phyloP scores from a whole-genome alignment of 1,140 invertebrate genomes.

The Harlomillsia oculata region DNA sequence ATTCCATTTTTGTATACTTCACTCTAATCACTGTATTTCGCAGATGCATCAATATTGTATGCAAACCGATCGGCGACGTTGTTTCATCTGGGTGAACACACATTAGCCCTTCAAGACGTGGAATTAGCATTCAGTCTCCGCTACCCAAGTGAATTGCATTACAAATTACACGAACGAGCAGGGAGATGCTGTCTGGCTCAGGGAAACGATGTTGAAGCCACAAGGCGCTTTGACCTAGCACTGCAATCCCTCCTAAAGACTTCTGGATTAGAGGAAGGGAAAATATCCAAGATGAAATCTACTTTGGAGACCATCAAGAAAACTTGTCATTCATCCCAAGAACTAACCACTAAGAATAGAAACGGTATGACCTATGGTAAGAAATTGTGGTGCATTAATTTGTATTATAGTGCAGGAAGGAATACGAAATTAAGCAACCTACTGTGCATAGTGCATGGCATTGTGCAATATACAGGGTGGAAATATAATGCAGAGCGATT shows the following conservation, averaged over 20 bases:
- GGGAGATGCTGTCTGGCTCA: slow-evolving; percentile 17
- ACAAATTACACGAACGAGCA: slow-evolving; percentile 31
- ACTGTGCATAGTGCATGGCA: too few relatives aligned
- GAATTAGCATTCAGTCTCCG: slow-evolving; percentile 53
- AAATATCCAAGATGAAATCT: slow-evolving; percentile 9
- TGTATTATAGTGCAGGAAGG: too few relatives aligned
- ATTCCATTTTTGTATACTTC: too few relatives aligned
- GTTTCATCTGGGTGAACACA: slow-evolving; percentile 63
- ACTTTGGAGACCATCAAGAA: slow-evolving; percentile 21
- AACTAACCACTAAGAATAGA: too few relatives aligned
- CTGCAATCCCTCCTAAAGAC: slow-evolving; percentile 15
- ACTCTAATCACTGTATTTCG: too few relatives aligned
- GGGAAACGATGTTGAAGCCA: slow-evolving; percentile 15
- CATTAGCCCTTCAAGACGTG: slow-evolving; percentile 58
- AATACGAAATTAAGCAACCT: too few relatives aligned
- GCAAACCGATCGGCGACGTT: slow-evolving; percentile 82
- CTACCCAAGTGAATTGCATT: slow-evolving; percentile 56
- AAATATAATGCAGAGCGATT: too few relatives aligned
- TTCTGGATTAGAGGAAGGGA: slow-evolving; percentile 13
- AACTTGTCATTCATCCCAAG: too few relatives aligned
- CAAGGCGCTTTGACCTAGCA: slow-evolving; percentile 17
- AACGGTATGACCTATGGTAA: too few relatives aligned
- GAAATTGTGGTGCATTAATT: too few relatives aligned
- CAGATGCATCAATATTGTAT: slow-evolving; percentile 60
- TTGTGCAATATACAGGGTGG: too few relatives aligned